phyloP scores from a whole-genome alignment of 2,797 vertebrate genomes.

The Morus bassanus region DNA sequence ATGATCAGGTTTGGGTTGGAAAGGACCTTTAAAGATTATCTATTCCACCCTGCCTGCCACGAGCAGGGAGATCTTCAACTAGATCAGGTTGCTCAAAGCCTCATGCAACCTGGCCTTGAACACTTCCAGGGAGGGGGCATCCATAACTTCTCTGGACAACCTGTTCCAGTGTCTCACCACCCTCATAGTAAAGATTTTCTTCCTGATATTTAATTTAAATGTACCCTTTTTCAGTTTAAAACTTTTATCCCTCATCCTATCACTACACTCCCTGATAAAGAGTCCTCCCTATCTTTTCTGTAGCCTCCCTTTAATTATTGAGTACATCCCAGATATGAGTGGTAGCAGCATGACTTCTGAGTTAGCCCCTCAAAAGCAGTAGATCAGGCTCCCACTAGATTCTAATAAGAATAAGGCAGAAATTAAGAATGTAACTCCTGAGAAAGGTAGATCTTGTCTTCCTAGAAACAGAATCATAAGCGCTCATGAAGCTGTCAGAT shows the following conservation, averaged over 20 bases:
- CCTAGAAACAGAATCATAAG: background rate
- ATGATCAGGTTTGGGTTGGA: background rate
- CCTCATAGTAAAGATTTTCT: background rate
- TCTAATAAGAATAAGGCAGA: background rate
- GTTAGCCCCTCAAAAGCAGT: background rate
- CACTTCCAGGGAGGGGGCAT: background rate
- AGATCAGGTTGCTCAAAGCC: background rate
- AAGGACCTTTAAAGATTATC: background rate
- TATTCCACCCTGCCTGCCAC: fast-evolving
- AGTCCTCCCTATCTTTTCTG: background rate
- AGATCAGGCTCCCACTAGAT: background rate
- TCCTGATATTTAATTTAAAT: background rate
- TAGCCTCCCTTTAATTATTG: background rate
- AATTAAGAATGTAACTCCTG: background rate
- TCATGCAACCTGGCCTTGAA: background rate
- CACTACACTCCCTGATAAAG: background rate
- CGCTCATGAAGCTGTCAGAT: background rate
- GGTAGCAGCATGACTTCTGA: background rate
- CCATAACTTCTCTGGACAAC: background rate
- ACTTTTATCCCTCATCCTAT: fast-evolving
- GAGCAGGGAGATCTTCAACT: background rate
- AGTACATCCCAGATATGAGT: background rate
- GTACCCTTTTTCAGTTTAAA: background rate
- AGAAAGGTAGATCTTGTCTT: background rate
- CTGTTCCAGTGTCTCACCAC: background rate